phyloP scores from a whole-genome alignment of 2,888 invertebrate species.

The Ecdyonurus torrentis region DNA sequence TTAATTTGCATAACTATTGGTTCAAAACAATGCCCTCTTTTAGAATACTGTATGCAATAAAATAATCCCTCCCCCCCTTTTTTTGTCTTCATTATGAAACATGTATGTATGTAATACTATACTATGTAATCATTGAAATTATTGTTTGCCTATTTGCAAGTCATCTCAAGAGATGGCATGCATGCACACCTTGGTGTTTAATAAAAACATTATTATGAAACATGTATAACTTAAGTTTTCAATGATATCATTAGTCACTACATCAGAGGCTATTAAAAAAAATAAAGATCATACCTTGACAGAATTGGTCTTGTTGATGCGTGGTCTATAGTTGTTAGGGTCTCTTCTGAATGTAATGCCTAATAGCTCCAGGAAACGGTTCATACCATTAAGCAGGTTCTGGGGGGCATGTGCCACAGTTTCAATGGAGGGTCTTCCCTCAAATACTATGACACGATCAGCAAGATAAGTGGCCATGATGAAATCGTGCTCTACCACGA shows the following conservation, averaged over 20 bases:
- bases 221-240: too few species aligned
- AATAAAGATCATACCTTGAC: constrained; percentile 52
- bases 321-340: constrained; percentile 95
- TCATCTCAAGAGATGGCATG: too few species aligned
- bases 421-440: constrained; percentile 77
- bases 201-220: too few species aligned
- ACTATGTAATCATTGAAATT: too few species aligned
- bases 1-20: too few species aligned
- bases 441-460: constrained; percentile 96
- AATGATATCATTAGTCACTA: too few species aligned
- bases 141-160: too few species aligned
- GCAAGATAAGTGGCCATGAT: constrained; percentile 99
- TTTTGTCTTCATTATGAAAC: not conserved
- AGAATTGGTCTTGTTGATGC: constrained; percentile 93
- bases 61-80: constrained; percentile 7
- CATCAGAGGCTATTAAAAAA: not conserved
- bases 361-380: constrained; percentile 82
- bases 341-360: constrained; percentile 97
- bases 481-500: constrained; percentile 99
- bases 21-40: too few species aligned
- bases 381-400: constrained; percentile 93
- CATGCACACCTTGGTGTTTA: too few species aligned
- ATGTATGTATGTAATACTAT: not conserved
- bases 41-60: too few species aligned
- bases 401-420: constrained; percentile 86